Base-by-base conservation (phyloP, 2,888 invertebrate species). In the Cephalotes varians region DNA sequence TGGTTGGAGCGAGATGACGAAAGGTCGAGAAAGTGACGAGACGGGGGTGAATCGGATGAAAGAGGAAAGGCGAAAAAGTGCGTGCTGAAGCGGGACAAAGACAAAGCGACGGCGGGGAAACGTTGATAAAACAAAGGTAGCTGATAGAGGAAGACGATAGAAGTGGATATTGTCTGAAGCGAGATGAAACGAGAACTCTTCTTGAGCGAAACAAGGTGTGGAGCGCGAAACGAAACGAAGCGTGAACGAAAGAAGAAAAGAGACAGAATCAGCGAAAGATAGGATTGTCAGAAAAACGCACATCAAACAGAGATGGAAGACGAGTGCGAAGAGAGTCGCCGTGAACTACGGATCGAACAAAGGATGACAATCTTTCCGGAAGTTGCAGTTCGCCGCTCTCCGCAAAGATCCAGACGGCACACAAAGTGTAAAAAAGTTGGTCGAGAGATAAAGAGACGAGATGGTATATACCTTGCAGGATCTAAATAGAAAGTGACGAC, bases 131-230 rank as follows among this genome's bases (percentile, higher is more conserved):
- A 76, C 37, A 25, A 10, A 37, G 56, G 21, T 9, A 21, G 74
- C 5, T 60, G 60, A 54, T 18, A 40, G 18, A 79, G 47, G 12
- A 21, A 67, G 60, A 69, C 18, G 34, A 31, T 21, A 62, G 28
- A 40, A 21, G 21, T 4, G n/a, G 6, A 9, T 9, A 9, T 18
- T 28, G 21, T 31, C 51, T 9, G 31, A 21, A 65, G n/a, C 40
- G 31, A 60, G 67, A 67, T 6, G 31, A n/a, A 15, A 9, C 31
- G 54, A 51, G 56, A 18, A 18, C 62, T 62, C 31, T 31, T 58
- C 54, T 56, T 58, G 9, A 71, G 56, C n/a, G 60, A 73, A 67
- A 84, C 64, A 72, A 65, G 81, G 18, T 81, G 72, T 58, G 73
- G 64, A 82, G 34, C 34, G 62, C 56, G n/a, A n/a, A n/a, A 72